Evolutionary conservation across 2,113 vertebrate genomes (phyloP), one percentile per base, ranked within the genome.

Genomic region (Peromyscus maniculatus): DNA sequence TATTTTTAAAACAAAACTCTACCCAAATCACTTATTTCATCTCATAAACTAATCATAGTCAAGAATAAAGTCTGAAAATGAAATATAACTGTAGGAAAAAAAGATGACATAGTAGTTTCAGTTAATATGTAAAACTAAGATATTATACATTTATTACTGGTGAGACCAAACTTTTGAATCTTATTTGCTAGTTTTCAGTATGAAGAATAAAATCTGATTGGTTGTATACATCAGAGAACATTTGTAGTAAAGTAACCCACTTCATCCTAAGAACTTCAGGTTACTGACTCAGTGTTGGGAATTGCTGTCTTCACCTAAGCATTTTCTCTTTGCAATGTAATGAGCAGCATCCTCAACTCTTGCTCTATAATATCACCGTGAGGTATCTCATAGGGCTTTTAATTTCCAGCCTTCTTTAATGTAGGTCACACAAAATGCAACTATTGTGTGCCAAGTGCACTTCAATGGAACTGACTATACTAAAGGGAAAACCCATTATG

Each of bases 371-470:
- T 77, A 91, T 24, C 86, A 87, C 80, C 36, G 84, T 8, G 8
- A 91, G 33, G 26, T 57, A 26, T 92, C 95, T 89, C 86, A 49
- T 55, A 72, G 74, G 55, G 46, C 71, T 97, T 88, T 94, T 93
- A 89, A 95, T 95, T 95, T 96, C 87, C 33, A 67, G 26, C 43
- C 26, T 62, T 64, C 57, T n/a, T 96, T 97, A 91, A 97, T 96
- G 89, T 94, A 87, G 97, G 95, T 96, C 97, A 93, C 62, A 52
- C 57, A 49, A 96, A 91, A 87, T 87, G 55, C 94, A 92, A 83
- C 39, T 59, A 15, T 26, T 66, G 21, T 5, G 31, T 83, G 66
- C 59, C 59, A 93, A 97, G 75, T 87, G 49, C 72, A 91, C 2
- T 74, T 96, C 89, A 67, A 78, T 74, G 55, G 62, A 87, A 75